phyloP scores from a whole-genome alignment of 1,140 invertebrate species.

The Nilaparvata lugens region DNA sequence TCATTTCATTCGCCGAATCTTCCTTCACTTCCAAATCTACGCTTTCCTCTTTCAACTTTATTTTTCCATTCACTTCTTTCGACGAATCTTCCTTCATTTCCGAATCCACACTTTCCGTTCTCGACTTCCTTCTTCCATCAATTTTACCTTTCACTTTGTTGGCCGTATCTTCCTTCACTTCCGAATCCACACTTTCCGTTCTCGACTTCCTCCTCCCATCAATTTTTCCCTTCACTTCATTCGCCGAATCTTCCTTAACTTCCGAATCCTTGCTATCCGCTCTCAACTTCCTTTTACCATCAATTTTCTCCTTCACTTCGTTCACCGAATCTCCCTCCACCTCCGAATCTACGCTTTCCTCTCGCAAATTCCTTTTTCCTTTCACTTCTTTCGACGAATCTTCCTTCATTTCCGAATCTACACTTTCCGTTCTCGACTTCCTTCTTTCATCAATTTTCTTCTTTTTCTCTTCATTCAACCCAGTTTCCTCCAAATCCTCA shows the following conservation, averaged over 20 bases:
- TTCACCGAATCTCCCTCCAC: background rate
- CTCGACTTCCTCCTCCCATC: no score
- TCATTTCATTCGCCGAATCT: background rate
- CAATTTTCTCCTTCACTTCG: background rate
- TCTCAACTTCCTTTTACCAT: constrained; percentile 1
- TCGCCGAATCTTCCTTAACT: no score
- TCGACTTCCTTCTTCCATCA: background rate
- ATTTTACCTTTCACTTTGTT: no score
- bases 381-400: background rate
- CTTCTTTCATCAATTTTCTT: background rate
- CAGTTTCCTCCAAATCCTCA: background rate
- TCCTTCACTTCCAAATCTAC: background rate
- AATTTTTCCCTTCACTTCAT: no score
- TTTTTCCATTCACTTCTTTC: no score
- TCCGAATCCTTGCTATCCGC: no score
- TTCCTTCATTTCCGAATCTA: background rate
- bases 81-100: no score
- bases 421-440: background rate
- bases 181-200: no score
- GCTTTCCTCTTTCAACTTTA: no score
- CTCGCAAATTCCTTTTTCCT: background rate
- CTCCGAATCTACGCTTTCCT: background rate
- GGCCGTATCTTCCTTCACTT: no score
- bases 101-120: background rate
- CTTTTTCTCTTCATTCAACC: background rate